Percentiles rank a stretch among this genome's conserved stretches.
These are phyloP conservation scores for Loxodonta africana DNA, from an alignment of 2,113 vertebrate species.

Conservation along the genomic window DNA sequence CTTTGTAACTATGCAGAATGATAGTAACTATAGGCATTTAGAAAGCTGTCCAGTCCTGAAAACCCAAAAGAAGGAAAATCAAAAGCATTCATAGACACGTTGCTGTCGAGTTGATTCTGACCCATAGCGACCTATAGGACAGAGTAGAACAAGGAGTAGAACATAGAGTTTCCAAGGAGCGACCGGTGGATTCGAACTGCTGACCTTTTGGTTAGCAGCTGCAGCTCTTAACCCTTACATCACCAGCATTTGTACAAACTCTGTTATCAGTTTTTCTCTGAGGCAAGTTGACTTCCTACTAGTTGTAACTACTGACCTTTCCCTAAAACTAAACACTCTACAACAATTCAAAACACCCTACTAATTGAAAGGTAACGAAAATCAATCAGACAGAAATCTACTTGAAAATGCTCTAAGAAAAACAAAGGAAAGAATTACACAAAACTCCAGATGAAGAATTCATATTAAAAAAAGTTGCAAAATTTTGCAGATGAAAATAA, in stretches of 20 bases:
- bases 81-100: not conserved
- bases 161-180: no score
- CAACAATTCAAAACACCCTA: not conserved
- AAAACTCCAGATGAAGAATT: not conserved
- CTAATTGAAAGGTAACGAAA: not conserved
- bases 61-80: not conserved
- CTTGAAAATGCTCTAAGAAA: not conserved
- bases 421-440: not conserved
- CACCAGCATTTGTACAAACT: not conserved
- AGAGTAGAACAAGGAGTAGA: no score
- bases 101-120: no score
- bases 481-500: not conserved
- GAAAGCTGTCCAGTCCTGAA: not conserved
- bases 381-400: not conserved
- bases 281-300: not conserved
- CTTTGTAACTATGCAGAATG: not conserved
- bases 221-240: no score
- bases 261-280: no score
- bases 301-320: not conserved
- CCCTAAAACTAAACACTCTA: not conserved
- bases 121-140: no score
- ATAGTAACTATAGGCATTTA: not conserved
- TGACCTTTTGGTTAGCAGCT: no score
- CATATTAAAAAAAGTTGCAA: not conserved
- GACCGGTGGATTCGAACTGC: no score